Evolutionary conservation across 2,113 vertebrate species (phyloP).

Genomic region (Anhinga rufa): DNA sequence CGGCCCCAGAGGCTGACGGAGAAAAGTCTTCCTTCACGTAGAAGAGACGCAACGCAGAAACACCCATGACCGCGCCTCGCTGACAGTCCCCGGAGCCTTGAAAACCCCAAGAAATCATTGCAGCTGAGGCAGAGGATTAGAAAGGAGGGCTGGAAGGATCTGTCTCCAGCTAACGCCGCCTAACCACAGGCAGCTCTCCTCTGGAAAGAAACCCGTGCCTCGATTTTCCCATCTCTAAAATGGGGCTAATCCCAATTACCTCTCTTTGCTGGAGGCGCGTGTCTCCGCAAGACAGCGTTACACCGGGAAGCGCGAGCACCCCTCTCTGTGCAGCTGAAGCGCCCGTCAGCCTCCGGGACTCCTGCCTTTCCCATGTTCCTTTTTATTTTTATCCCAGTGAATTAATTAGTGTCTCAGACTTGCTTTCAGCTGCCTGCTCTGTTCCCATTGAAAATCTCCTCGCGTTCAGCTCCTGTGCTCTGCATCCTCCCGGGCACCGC

Average conservation of each 20-base stretch:
- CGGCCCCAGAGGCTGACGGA: neutral
- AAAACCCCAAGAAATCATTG: neutral
- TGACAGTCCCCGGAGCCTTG: neutral
- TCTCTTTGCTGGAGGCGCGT: neutral
- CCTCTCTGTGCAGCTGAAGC: neutral
- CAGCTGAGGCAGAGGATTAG: neutral
- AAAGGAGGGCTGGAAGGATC: neutral
- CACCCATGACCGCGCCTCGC: rapidly evolving
- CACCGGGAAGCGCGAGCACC: neutral
- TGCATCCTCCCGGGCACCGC: neutral
- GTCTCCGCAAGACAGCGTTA: neutral
- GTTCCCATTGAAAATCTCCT: neutral
- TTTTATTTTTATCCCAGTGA: neutral
- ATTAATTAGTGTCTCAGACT: neutral
- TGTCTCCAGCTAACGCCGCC: neutral
- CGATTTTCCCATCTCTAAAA: neutral
- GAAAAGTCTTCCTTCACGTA: neutral
- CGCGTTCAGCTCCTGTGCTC: neutral
- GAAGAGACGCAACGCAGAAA: neutral
- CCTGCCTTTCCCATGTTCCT: neutral
- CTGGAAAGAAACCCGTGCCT: neutral
- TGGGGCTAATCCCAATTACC: neutral
- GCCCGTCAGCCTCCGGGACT: neutral
- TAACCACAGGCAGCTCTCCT: neutral
- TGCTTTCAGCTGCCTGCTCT: neutral